Base-by-base conservation (phyloP, 2,797 vertebrate species). In the Ceryle rudis region DNA sequence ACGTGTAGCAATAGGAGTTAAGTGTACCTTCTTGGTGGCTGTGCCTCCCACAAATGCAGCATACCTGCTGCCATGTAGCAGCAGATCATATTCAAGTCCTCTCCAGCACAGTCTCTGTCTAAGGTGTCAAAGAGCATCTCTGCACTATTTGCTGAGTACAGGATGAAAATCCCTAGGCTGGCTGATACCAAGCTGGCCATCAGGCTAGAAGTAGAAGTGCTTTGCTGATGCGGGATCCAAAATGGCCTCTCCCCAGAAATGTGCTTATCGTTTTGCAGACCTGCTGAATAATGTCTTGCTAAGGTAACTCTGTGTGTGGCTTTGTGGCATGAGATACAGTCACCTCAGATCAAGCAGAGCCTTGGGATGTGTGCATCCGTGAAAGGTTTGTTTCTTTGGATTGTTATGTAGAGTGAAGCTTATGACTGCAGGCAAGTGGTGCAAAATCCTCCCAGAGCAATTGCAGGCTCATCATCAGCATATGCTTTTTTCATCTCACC, bases 401-500 rank as follows among this genome's bases (percentile, higher is more conserved):
- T 42, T 78, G 14, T 75, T 89, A 54, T 74, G 29, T 66, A 37
- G 46, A 65, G 66, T n/a, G 47, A 75, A 79, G 66, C 70, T 94
- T 18, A 10, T 13, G 31, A 39, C 44, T 90, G 25, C 52, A 71
- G 62, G 25, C 19, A 46, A 66, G 37, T n/a, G 47, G 11, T 66
- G 42, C 83, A 95, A 62, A 95, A 92, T 90, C 51, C 19, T 79
- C 31, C 49, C 2, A 1, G 62, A 81, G 69, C 83, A 86, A 70
- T 81, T 83, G 69, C 46, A 49, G 85, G 71, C 86, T 94, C 31
- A 37, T 73, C 86, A 60, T 31, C 44, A 80, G 41, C 1, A 0
- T 89, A 54, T 69, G 89, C 44, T 81, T 89, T 94, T 90, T 82
- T 82, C 0, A 0, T 85, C 81, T 93, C 75, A 82, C 95, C 86